Evolutionary conservation across 2,888 invertebrate species (phyloP), one percentile per base, ranked within the genome.

Genomic region (Platynereis dumerilii): DNA sequence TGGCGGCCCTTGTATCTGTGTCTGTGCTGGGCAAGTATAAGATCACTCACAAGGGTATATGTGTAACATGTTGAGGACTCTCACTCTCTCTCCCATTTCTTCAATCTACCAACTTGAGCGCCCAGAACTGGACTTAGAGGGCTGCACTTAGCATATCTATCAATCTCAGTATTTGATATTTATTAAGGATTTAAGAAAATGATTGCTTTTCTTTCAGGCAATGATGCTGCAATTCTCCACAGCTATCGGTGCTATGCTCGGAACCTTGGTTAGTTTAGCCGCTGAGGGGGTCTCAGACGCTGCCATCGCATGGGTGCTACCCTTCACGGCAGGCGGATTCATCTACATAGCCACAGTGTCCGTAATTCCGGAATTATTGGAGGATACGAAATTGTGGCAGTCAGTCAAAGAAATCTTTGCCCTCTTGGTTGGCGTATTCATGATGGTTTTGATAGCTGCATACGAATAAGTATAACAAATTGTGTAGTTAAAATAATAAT

Each of bases 291-390:
- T 83, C 22, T 86, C 81, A 3, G 78, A 78, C 7, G 77, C 77
- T 10, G 80, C 83, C 54, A 80, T 78, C 2, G 74, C 78, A 34
- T 94, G 96, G 89, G 92, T 99, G 61, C 86, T 99, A 64, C 98
- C 99, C 17, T 98, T 99, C 77, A 98, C 97, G 27, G 97, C 97
- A 53, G 97, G 96, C 15, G 87, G 99, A n/a, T 99, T 99, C 83
- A 99, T 99, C 83, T 99, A 99, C 84, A 98, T 99, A 77, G 99
- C 99, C 24, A 94, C 98, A 22, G 99, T 99, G 0, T 97, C 97
- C 15, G 96, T 99, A 26, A 93, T 99, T 80, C 99, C 99, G 10
- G 98, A 99, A 85, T 87, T 99, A 56, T 87, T 99, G 72, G 92
- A 93, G 81, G 94, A 96, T 78, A 89, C 89, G 39, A 92, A 91